Base-by-base conservation (phyloP, 1,140 invertebrate species). In the Hetaerina americana region DNA sequence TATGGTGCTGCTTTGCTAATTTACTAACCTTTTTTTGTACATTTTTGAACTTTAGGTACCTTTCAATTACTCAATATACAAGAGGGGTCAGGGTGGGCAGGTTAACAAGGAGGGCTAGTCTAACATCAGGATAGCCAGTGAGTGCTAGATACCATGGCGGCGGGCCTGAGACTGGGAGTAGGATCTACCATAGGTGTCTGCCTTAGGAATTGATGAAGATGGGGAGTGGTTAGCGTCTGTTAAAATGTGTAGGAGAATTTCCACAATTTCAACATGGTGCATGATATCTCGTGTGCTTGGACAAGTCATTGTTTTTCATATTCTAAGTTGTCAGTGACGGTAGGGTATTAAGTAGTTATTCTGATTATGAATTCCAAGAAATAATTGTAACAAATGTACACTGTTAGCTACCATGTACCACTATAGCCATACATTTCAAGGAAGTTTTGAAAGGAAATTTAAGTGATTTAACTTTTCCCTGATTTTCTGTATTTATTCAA, bases 331-430 rank as follows among this genome's bases (percentile, higher is more conserved):
- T 57, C 40, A 57, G 40, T 57, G 22, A 57, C 22, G 40, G 22
- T 57, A 57, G 40, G 40, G 10, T 57, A 57, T 57, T 57, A n/a
- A 57, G 3, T 57, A 57, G 40, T 57, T 57, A n/a, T 57, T 57
- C 40, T 57, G 40, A 57, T 10, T 57, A 57, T 18, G 40, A 57
- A 18, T 40, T 5, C 40, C 22, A n/a, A 12, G 22, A 57, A n/a
- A 57, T 57, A 57, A 57, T 57, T 57, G 40, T 57, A 57, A 57
- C n/a, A 57, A 57, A 57, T 57, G 40, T 57, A 57, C 40, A 57
- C 40, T 57, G 15, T 57, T 57, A 57, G 40, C 2, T 18, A n/a
- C 40, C 40, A 57, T 57, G 40, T 57, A 57, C 40, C 40, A 57
- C 6, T 57, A 18, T 18, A 57, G 22, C 22, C 15, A 57, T 5